Evolutionary conservation across 1,140 invertebrate genomes (phyloP).

Genomic region (Maniola jurtina): DNA sequence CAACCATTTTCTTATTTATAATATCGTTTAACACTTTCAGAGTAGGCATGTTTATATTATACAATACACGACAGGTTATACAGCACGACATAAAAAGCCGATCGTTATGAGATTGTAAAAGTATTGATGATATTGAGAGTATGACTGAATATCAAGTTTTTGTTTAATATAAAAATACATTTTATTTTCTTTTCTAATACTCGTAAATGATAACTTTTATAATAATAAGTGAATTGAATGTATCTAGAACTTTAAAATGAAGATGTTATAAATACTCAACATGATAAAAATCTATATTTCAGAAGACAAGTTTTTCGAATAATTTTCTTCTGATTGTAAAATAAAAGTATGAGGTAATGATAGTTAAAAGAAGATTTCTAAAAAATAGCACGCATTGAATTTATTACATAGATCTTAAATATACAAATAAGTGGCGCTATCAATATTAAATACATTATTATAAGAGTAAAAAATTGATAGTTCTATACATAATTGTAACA

Average conservation of each 20-base stretch:
- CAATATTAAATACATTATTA: not conserved
- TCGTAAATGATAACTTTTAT: not conserved
- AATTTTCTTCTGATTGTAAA: not conserved
- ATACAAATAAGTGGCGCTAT: not conserved
- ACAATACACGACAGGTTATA: not conserved
- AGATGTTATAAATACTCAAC: too few relatives aligned
- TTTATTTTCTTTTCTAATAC: not conserved
- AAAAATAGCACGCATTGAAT: not conserved
- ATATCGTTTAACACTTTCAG: constrained; percentile 32
- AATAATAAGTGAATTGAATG: not conserved
- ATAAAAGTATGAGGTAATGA: not conserved
- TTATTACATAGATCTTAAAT: not conserved
- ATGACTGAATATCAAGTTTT: not conserved
- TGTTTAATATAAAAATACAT: constrained; percentile 5
- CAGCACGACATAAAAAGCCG: not conserved
- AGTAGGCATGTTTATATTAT: constrained; percentile 27
- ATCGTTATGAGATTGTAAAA: not conserved
- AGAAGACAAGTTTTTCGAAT: too few relatives aligned
- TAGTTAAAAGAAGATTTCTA: not conserved
- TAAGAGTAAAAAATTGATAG: too few relatives aligned
- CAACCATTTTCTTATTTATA: constrained; percentile 48
- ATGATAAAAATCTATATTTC: too few relatives aligned
- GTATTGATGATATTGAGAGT: not conserved
- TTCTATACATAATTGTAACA: not conserved
- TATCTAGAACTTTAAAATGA: too few relatives aligned